phyloP scores from a whole-genome alignment of 2,888 invertebrate species.

The Lymantria monacha region DNA sequence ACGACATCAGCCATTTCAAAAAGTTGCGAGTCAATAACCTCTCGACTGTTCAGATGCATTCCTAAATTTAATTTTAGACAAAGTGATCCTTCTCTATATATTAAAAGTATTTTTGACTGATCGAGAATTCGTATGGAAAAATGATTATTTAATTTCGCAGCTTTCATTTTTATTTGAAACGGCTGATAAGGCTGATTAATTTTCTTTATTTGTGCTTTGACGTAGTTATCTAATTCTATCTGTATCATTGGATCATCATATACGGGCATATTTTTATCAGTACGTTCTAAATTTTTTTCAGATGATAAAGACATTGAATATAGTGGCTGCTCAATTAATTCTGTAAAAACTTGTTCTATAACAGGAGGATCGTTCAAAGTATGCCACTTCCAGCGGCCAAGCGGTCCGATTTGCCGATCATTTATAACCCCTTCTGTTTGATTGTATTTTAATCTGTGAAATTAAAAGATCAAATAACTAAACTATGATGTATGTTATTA shows the following conservation, averaged over 20 bases:
- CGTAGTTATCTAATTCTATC: constrained; percentile 47
- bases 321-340: constrained; percentile 17
- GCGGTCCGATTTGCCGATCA: constrained; percentile 46
- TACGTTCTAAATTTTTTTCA: background rate
- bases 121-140: constrained; percentile 53
- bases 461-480: background rate
- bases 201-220: constrained; percentile 41
- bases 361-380: constrained; percentile 54
- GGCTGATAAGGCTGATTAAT: constrained; percentile 43
- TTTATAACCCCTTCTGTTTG: constrained; percentile 52
- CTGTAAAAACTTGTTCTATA: constrained; percentile 37
- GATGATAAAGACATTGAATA: background rate
- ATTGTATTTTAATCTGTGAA: constrained; percentile 55
- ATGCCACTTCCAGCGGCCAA: constrained; percentile 59
- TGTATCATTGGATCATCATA: constrained; percentile 35
- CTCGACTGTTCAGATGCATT: constrained; percentile 62
- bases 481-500: constrained; percentile 3
- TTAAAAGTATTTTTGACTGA: constrained; percentile 49
- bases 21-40: constrained; percentile 52
- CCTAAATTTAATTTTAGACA: constrained; percentile 52
- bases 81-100: constrained; percentile 39
- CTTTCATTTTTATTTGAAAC: constrained; percentile 50
- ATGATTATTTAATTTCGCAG: constrained; percentile 50
- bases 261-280: too few relatives aligned
- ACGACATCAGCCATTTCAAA: constrained; percentile 36